Evolutionary conservation across 2,797 vertebrate species (phyloP).

Genomic region (Phaenicophaeus curvirostris): DNA sequence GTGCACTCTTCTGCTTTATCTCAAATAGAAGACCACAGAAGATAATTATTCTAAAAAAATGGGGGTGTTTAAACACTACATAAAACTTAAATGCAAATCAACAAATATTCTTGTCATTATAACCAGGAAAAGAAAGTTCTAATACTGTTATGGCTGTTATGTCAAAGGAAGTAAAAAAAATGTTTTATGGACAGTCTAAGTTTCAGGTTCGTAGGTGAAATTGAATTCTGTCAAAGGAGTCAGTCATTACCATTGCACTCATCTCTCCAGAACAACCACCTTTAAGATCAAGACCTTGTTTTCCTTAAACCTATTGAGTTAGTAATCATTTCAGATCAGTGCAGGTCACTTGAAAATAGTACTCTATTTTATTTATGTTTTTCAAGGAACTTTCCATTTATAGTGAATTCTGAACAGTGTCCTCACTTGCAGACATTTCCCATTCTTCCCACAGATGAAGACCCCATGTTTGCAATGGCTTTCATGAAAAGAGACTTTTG

Average conservation of each 20-base stretch:
- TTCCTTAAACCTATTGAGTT: neutral
- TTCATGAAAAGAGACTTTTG: neutral
- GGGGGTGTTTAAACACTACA: neutral
- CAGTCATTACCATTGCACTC: neutral
- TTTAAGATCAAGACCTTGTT: neutral
- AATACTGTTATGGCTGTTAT: neutral
- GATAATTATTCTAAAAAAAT: constrained; percentile 7
- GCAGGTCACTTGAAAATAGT: neutral
- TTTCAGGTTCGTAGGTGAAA: neutral
- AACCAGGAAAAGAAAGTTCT: neutral
- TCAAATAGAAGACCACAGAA: neutral
- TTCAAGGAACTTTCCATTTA: neutral
- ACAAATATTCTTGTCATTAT: neutral
- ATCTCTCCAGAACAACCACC: neutral
- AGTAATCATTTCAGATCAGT: neutral
- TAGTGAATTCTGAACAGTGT: neutral
- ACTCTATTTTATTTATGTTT: rapidly evolving
- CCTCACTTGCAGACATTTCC: neutral
- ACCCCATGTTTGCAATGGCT: neutral
- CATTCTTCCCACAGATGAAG: neutral
- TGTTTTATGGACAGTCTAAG: neutral
- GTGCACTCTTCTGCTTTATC: neutral
- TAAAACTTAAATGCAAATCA: neutral
- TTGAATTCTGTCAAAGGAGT: neutral
- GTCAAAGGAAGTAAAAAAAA: neutral